A percentile compares a stretch with the other conserved stretches of the same genome.
Evolutionary conservation across 1,140 invertebrate species (phyloP).

Genomic region (Drosophila quadrilineata): DNA sequence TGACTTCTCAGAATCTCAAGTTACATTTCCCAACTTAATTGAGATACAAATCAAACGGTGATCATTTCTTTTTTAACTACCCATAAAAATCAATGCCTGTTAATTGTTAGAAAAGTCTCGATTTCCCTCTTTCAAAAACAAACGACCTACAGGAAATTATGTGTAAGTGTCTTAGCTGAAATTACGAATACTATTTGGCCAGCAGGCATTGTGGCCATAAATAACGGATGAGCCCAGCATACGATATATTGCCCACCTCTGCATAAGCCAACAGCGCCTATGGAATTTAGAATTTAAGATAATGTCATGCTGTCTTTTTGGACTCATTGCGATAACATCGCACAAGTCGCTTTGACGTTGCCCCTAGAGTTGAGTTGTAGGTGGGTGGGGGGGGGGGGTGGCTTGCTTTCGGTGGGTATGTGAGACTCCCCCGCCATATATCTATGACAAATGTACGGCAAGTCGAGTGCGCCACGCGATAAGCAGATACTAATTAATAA

Average conservation of each 20-base stretch:
- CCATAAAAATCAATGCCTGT: too few relatives aligned
- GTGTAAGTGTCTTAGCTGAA: too few relatives aligned
- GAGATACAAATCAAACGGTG: too few relatives aligned
- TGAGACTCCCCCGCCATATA: slow-evolving; percentile 64
- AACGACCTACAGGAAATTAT: too few relatives aligned
- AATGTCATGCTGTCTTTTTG: slow-evolving; percentile 55
- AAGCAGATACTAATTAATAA: slow-evolving; percentile 79
- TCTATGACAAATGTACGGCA: slow-evolving; percentile 69
- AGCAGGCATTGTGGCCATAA: slow-evolving; percentile 51
- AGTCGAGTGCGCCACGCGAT: slow-evolving; percentile 58
- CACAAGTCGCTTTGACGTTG: slow-evolving; percentile 20
- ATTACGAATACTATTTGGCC: too few relatives aligned
- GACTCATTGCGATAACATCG: slow-evolving; percentile 58
- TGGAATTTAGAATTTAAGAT: slow-evolving; percentile 50
- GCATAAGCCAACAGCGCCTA: slow-evolving; percentile 25
- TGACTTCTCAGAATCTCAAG: too few relatives aligned
- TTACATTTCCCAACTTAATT: too few relatives aligned
- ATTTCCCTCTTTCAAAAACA: too few relatives aligned
- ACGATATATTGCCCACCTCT: slow-evolving; percentile 21
- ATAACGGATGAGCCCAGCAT: slow-evolving; percentile 59
- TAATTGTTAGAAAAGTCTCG: too few relatives aligned
- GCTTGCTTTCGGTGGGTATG: too few relatives aligned
- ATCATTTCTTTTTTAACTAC: too few relatives aligned
- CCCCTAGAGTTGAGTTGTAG: not conserved
- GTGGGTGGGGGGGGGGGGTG: not conserved